A percentile compares a stretch with the other conserved stretches of the same genome.
Conservation (phyloP, 2,113 vertebrate genomes). For the Petroica traversi region DNA sequence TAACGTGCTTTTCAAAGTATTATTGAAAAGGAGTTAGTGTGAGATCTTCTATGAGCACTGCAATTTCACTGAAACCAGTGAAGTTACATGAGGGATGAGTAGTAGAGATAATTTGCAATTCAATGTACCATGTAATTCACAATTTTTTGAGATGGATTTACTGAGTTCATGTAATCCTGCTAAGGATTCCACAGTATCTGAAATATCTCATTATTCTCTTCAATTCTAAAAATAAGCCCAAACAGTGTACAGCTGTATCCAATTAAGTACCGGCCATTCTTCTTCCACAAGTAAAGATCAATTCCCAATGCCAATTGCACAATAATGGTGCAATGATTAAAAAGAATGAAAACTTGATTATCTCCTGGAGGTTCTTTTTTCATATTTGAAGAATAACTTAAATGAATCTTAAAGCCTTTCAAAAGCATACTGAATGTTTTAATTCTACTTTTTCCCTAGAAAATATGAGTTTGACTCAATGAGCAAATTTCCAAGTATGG, state of each 20-base stretch:
- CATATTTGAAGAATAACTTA: neutral
- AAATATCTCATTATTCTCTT: neutral
- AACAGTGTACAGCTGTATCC: neutral
- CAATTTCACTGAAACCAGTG: neutral
- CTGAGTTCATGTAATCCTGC: neutral
- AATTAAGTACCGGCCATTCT: neutral
- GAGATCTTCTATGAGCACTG: neutral
- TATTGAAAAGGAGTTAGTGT: neutral
- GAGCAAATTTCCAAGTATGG: neutral
- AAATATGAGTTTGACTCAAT: neutral
- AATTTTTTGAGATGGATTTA: neutral
- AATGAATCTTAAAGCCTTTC: neutral
- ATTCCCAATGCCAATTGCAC: neutral
- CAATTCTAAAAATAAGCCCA: constrained; percentile 3
- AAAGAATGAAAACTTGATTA: neutral
- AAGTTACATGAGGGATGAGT: neutral
- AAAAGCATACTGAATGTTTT: neutral
- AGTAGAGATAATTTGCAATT: neutral
- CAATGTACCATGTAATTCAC: constrained; percentile 5
- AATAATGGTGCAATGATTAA: neutral
- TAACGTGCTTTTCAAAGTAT: neutral
- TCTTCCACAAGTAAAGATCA: neutral
- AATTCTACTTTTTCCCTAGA: neutral
- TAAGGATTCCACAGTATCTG: neutral
- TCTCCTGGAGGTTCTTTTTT: neutral